These are phyloP conservation scores for Leptopilina syphax DNA, from an alignment of 2,888 invertebrate species.

Conservation along the genomic window DNA sequence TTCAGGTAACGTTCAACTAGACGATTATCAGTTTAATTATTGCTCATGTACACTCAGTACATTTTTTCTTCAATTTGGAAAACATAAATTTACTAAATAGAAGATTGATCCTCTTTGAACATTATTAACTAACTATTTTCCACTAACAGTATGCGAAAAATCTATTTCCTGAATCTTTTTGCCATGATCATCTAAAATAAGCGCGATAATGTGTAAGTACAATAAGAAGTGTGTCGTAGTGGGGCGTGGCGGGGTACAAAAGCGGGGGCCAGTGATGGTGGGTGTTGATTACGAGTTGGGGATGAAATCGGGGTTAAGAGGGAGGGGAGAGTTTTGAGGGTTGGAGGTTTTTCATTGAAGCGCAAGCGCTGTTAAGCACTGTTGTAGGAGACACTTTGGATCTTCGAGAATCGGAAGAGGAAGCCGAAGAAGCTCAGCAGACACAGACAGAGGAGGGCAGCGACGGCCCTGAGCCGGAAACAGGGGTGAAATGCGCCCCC, in stretches of 20 bases:
- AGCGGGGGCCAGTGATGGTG: slow-evolving; percentile 42
- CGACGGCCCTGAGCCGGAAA: slow-evolving; percentile 71
- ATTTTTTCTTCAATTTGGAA: too few species aligned
- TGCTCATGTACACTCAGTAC: too few species aligned
- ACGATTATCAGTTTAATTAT: too few species aligned
- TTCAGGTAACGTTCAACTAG: too few species aligned
- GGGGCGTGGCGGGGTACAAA: slow-evolving; percentile 42
- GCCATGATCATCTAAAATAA: not conserved
- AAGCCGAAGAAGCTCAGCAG: slow-evolving; percentile 68
- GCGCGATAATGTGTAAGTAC: slow-evolving; percentile 5
- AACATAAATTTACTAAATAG: too few species aligned
- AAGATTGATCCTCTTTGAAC: too few species aligned
- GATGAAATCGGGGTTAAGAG: slow-evolving; percentile 44
- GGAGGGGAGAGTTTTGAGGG: slow-evolving; percentile 42
- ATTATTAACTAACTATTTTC: too few species aligned
- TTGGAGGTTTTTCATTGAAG: slow-evolving; percentile 43
- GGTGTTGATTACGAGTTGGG: slow-evolving; percentile 45
- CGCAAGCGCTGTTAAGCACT: slow-evolving; percentile 53
- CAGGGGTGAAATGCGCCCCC: slow-evolving; percentile 70
- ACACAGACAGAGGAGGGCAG: slow-evolving; percentile 69
- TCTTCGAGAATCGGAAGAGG: slow-evolving; percentile 70
- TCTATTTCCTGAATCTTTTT: not conserved
- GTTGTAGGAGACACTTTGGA: slow-evolving; percentile 57
- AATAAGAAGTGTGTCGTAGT: slow-evolving; percentile 36
- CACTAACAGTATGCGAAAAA: not conserved